These are phyloP conservation scores for Megastigmus dorsalis DNA, from an alignment of 2,888 invertebrate genomes.

Conservation along the genomic window DNA sequence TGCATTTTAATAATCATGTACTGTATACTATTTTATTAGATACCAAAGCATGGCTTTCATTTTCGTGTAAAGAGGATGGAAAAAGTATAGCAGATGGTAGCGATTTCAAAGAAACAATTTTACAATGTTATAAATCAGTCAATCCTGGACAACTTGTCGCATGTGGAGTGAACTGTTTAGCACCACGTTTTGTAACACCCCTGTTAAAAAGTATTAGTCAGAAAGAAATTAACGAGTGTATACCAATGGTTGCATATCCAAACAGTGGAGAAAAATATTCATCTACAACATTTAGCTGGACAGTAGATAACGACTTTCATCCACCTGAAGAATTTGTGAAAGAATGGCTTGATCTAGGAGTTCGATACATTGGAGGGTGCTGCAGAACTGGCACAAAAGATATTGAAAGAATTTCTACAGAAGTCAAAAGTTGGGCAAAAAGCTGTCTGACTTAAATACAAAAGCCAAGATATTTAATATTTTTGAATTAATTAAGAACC, in stretches of 20 bases:
- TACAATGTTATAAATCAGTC: slow-evolving; percentile 78
- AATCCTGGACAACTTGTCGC: slow-evolving; percentile 86
- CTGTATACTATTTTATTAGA: slow-evolving; percentile 18
- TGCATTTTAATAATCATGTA: background rate
- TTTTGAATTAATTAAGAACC: background rate
- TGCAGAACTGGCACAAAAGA: slow-evolving; percentile 91
- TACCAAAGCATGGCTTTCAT: slow-evolving; percentile 89
- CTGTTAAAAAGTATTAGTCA: slow-evolving; percentile 79
- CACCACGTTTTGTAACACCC: slow-evolving; percentile 80
- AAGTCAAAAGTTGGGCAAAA: slow-evolving; percentile 76
- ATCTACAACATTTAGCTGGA: slow-evolving; percentile 78
- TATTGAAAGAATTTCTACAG: slow-evolving; percentile 82
- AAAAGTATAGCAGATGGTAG: slow-evolving; percentile 86
- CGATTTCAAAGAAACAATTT: slow-evolving; percentile 83
- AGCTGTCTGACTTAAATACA: slow-evolving; percentile 21
- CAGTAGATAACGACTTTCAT: slow-evolving; percentile 79
- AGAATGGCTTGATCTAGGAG: slow-evolving; percentile 89
- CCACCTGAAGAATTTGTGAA: slow-evolving; percentile 83
- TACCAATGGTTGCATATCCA: slow-evolving; percentile 92
- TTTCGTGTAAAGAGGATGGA: slow-evolving; percentile 85
- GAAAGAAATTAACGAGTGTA: slow-evolving; percentile 73
- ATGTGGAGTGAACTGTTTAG: slow-evolving; percentile 92
- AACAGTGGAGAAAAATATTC: slow-evolving; percentile 92
- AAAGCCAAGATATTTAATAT: background rate
- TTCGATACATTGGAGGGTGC: slow-evolving; percentile 92